These are phyloP conservation scores for Circaetus cinerascens DNA, from an alignment of 2,113 vertebrate species.

Conservation along the genomic window DNA sequence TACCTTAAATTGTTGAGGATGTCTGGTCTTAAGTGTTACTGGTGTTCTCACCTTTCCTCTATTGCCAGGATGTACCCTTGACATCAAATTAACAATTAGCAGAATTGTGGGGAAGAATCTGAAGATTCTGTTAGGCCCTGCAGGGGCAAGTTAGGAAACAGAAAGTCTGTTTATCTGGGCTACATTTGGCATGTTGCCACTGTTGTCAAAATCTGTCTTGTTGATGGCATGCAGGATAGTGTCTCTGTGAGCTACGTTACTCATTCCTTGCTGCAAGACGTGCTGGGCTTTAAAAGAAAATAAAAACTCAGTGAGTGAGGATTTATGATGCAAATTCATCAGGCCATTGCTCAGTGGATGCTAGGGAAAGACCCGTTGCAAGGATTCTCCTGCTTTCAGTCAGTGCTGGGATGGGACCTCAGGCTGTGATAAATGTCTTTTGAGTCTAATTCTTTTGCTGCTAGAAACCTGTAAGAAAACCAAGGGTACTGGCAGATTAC, in stretches of 20 bases:
- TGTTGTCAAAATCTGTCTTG: not conserved
- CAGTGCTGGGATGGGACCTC: not conserved
- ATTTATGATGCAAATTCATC: not conserved
- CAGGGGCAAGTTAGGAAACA: not conserved
- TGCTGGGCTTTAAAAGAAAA: not conserved
- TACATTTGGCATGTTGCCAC: not conserved
- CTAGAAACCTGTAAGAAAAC: not conserved
- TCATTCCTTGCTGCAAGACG: not conserved
- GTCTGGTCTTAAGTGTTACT: not conserved
- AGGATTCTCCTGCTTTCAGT: not conserved
- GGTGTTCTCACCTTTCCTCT: not conserved
- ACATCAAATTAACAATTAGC: not conserved
- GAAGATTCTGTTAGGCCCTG: not conserved
- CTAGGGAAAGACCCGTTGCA: not conserved
- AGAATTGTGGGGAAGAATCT: not conserved
- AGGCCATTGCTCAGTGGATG: not conserved
- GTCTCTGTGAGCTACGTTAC: not conserved
- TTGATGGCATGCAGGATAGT: too few species aligned
- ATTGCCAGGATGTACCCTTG: not conserved
- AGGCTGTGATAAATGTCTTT: not conserved
- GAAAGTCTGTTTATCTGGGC: not conserved
- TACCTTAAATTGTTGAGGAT: not conserved
- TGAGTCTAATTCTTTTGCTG: not conserved
- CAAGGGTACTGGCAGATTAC: not conserved
- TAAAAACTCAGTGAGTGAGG: not conserved